phyloP scores from a whole-genome alignment of 1,140 invertebrate species.

The Cardiocondyla obscurior region DNA sequence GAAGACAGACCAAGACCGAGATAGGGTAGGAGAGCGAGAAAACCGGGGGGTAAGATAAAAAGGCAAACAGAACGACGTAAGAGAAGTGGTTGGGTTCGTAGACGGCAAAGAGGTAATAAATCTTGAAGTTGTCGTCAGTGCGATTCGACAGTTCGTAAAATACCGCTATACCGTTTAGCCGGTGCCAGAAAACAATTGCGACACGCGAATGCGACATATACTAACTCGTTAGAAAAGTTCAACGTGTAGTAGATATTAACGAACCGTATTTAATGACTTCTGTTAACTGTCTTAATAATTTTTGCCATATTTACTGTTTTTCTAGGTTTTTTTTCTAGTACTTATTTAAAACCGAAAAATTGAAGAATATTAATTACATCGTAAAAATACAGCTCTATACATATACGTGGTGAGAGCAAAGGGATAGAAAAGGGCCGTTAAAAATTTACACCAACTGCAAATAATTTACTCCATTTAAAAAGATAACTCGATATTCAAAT shows the following conservation, averaged over 20 bases:
- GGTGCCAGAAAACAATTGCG: constrained; percentile 36
- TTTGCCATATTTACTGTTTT: too few species aligned
- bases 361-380: too few species aligned
- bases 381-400: neutral
- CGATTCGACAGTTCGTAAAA: constrained; percentile 54
- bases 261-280: neutral
- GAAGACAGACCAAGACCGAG: neutral
- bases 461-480: neutral
- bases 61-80: constrained; percentile 46
- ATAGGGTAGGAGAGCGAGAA: constrained; percentile 16
- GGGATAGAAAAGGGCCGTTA: neutral
- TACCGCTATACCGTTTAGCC: constrained; percentile 44
- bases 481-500: neutral
- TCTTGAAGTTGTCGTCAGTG: constrained; percentile 63
- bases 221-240: neutral
- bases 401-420: neutral
- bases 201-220: neutral
- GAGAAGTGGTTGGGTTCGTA: constrained; percentile 44
- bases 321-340: too few species aligned
- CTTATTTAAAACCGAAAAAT: too few species aligned
- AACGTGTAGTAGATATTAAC: neutral
- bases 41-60: constrained; percentile 22
- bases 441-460: neutral
- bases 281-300: neutral
- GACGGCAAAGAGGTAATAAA: constrained; percentile 56